Evolutionary conservation across 2,888 invertebrate genomes (phyloP), one percentile per base, ranked within the genome.

Genomic region (Capitulum mitella): DNA sequence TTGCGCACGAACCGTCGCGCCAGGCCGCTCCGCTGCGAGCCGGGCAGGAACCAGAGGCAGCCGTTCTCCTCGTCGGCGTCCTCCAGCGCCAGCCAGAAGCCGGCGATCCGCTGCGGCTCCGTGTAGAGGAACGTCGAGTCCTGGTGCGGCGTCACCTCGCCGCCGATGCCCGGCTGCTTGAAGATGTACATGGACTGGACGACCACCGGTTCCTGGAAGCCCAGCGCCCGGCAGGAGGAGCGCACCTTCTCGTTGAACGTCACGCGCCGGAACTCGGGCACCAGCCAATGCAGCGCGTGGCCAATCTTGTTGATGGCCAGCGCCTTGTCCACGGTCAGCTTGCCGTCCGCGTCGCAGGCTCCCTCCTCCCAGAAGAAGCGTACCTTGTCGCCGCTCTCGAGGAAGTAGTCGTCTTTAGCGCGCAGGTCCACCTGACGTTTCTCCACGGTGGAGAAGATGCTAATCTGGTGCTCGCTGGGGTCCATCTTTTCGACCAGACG

Each of bases 121-220:
- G 95, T 94, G 85, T 92, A 89, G 70, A 99, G 87, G 85, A 92
- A 99, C 5, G 94, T 91, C 0, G 93, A 91, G 85, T 99, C 99
- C 86, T 95, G 94, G 85, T 95, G 95, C 0, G 91, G 87, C 32
- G 86, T 87, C 3, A 94, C 94, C 92, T 93, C 93, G 8, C 95
- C 92, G 0, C 97, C 97, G 80, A 94, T 89, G 32, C 91, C 90
- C 0, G 97, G 95, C 87, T 96, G 96, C 88, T 98, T 99, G 86
- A 94, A 98, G 81, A 99, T 98, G 84, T 95, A 94, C 98, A 98
- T 98, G 87, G 97, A 97, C 85, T 98, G 98, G 1, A 92, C 92
- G 0, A 98, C 89, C 0, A 92, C 91, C 0, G 98, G 98, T 64
- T 93, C 92, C 79, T 88, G 87, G 80, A 92, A 89, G 6, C 91